Base-by-base conservation (phyloP, 2,888 invertebrate genomes). In the Dendrolimus houi region DNA sequence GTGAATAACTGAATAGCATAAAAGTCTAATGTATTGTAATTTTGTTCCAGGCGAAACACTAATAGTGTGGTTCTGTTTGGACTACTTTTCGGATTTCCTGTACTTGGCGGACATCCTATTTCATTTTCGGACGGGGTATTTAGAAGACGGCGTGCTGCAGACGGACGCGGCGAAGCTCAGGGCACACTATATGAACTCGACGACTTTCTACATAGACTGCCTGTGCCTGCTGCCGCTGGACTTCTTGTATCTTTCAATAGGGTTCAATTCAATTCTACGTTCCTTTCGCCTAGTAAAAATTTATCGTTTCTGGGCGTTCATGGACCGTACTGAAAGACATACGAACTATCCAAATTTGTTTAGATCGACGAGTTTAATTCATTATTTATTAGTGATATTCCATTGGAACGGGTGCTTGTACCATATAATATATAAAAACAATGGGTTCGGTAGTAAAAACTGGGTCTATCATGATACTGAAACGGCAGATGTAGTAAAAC, bases 381-480 rank as follows among this genome's bases (percentile, higher is more conserved):
- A 98, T 93, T 98, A 98, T 93, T 94, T 98, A 81, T 93, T 98
- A 91, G 98, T 98, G 91, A 97, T 99, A 90, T 99, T 99, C 92
- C 99, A 99, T 93, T 99, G 99, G 99, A 99, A 99, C 91, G 98
- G 98, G 81, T 99, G 99, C 92, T 93, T 99, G 87, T 98, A 98
- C 92, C 97, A 98, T 93, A 96, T 99, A 85, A 97, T 98, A 84
- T 95, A 96, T 93, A 97, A 97, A 92, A 97, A 97, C 92, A 96
- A 97, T 92, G 97, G 97, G 71, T 97, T 97, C 90, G 97, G 97
- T 77, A 96, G 96, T 89, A 95, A 95, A 90, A 96, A 96, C 88
- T 97, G 97, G 97, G 96, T 96, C 87, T 96, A 96, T 86, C 94
- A 94, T 82, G 96, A 96, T 82, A 94, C 95, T 75, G 96, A 96